Evolutionary conservation across 2,888 invertebrate genomes (phyloP), one percentile per base, ranked within the genome.

Genomic region (Heterodera filipjevi): DNA sequence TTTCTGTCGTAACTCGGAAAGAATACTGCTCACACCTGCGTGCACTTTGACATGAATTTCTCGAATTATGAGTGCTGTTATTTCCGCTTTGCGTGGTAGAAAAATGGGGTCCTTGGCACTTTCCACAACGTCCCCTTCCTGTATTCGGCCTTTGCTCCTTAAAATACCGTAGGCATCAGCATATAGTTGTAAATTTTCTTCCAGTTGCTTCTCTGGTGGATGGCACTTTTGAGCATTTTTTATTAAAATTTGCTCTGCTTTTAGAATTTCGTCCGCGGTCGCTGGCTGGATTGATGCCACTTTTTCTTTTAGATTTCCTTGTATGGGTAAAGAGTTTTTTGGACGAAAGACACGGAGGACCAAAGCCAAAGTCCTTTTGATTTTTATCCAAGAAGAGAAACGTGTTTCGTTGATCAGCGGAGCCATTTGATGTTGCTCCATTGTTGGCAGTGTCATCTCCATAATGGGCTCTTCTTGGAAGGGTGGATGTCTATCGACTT

Each of bases 131-230:
- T 79, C 70, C n/a, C 46, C 71, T 30, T 78, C 19, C 3, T 27
- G 39, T 5, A 79, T 33, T 53, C 80, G 74, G 2, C 78, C 77
- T 14, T 53, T 30, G 22, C 77, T 64, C 22, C 78, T 2, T 35
- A 70, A 32, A 35, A 79, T 39, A 3, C 74, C 70, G 27, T 35
- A 5, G 2, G 66, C 44, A 30, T 79, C 79, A 2, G 44, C 6
- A 16, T 44, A 33, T 1, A 79, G 14, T 16, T 66, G 59, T 2
- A 79, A 32, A 22, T 79, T 70, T 70, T 70, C n/a, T 27, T 8
- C 46, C 46, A n/a, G 22, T 27, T 70, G 44, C 0, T 27, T 27
- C 0, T 70, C 46, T 0, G 71, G 8, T 27, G 71, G 30, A 1
- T 70, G n/a, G n/a, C 12, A 30, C 66, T 77, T 27, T 59, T 39